A percentile compares a stretch with the other conserved stretches of the same genome.
phyloP scores from a whole-genome alignment of 2,888 invertebrate species.

The Hyposoter dolosus region DNA sequence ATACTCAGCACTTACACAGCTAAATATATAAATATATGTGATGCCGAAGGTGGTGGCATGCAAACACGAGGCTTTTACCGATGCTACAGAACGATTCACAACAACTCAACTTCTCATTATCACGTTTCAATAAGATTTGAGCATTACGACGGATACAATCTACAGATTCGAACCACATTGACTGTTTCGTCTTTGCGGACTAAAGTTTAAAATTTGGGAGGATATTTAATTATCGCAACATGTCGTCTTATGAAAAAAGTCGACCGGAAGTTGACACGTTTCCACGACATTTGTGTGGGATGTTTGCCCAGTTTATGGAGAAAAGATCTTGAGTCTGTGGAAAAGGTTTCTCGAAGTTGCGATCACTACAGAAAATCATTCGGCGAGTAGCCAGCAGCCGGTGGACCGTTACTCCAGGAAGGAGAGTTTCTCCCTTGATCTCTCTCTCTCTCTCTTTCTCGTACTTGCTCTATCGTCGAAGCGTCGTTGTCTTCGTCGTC shows the following conservation, averaged over 20 bases:
- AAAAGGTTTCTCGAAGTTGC: constrained; percentile 45
- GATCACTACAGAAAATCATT: constrained; percentile 51
- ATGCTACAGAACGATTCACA: constrained; percentile 39
- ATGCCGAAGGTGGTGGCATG: constrained; percentile 7
- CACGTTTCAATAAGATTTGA: not conserved
- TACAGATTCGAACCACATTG: no score
- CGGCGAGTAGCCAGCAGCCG: constrained; percentile 57
- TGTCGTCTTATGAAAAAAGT: no score
- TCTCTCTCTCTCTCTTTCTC: not conserved
- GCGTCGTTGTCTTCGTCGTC: constrained; percentile 41
- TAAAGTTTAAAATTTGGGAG: not conserved
- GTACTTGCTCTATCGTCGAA: constrained; percentile 35
- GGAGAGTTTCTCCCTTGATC: constrained; percentile 58
- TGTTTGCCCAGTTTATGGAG: not conserved
- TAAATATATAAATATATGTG: constrained; percentile 1
- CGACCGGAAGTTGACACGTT: not conserved
- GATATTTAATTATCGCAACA: no score
- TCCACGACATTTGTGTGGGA: constrained; percentile 20
- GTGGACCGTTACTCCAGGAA: constrained; percentile 78
- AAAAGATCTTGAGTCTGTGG: constrained; percentile 40
- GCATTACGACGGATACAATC: no score
- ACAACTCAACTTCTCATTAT: not conserved
- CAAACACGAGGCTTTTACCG: constrained; percentile 6
- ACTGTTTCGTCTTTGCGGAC: no score
- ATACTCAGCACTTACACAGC: not conserved